These are phyloP conservation scores for Anguilla rostrata DNA, from an alignment of 2,113 vertebrate genomes.

Conservation along the genomic window DNA sequence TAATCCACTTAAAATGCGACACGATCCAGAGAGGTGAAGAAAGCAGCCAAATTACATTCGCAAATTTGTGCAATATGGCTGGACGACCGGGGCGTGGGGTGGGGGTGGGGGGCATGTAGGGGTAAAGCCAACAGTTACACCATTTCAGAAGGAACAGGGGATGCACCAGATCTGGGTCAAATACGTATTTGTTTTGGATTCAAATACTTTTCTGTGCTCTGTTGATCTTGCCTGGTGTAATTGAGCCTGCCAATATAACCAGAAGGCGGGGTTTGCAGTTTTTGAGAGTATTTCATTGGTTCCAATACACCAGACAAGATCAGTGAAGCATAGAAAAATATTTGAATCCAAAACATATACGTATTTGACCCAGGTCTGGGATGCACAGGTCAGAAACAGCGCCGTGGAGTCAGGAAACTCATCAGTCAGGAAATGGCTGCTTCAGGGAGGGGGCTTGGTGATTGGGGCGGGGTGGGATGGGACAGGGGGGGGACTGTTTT, in stretches of 20 bases:
- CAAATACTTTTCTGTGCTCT: no score
- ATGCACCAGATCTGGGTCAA: background rate
- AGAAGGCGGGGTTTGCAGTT: no score
- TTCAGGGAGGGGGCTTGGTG: background rate
- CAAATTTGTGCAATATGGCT: background rate
- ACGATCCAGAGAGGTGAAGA: background rate
- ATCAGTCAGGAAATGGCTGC: background rate
- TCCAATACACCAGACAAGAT: no score
- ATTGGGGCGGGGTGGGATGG: background rate
- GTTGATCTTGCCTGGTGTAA: no score
- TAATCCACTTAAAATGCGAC: conserved; percentile 50
- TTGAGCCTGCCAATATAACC: no score
- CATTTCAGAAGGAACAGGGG: background rate
- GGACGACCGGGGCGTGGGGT: no score
- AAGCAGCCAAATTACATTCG: background rate
- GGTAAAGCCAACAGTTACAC: background rate
- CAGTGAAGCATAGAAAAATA: no score
- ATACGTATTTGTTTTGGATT: no score
- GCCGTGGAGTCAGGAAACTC: background rate
- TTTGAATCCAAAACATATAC: no score
- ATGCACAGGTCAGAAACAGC: background rate
- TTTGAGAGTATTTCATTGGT: no score
- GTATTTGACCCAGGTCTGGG: no score
- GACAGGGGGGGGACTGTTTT: background rate
- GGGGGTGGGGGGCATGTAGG: background rate